Evolutionary conservation across 2,113 vertebrate genomes (phyloP).

Genomic region (Callorhinus ursinus): DNA sequence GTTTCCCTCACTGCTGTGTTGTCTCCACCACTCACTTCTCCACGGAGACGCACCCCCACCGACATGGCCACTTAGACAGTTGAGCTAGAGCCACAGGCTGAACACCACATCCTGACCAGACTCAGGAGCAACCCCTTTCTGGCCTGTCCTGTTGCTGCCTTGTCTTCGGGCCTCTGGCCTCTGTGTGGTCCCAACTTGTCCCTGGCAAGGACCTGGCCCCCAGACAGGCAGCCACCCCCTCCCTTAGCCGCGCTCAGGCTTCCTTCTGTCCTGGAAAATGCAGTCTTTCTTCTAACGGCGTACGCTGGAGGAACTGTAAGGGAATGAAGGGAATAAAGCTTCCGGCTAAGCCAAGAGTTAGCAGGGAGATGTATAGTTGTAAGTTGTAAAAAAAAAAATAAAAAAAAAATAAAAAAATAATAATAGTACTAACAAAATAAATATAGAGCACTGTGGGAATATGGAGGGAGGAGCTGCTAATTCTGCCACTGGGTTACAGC

Average conservation of each 20-base stretch:
- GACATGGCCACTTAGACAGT: background rate
- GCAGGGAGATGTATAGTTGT: background rate
- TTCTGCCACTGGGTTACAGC: background rate
- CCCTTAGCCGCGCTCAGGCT: background rate
- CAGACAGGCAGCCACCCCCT: background rate
- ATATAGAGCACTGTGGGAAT: background rate
- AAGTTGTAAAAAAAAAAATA: background rate
- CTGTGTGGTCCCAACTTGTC: background rate
- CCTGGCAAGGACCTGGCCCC: background rate
- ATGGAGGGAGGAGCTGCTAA: background rate
- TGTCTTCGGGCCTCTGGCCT: background rate
- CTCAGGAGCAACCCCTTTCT: background rate
- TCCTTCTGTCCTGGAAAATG: background rate
- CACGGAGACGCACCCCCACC: background rate
- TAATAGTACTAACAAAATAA: background rate
- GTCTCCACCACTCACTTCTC: fast-evolving
- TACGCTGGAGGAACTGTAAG: background rate
- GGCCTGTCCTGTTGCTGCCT: background rate
- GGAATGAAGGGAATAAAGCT: background rate
- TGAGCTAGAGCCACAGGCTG: background rate
- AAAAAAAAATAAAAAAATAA: background rate
- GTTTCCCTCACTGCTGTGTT: too few species aligned
- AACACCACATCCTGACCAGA: background rate
- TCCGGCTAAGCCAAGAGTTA: background rate
- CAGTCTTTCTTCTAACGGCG: background rate